Conservation (phyloP, 2,888 invertebrate genomes). For the Campaea margaritaria region DNA sequence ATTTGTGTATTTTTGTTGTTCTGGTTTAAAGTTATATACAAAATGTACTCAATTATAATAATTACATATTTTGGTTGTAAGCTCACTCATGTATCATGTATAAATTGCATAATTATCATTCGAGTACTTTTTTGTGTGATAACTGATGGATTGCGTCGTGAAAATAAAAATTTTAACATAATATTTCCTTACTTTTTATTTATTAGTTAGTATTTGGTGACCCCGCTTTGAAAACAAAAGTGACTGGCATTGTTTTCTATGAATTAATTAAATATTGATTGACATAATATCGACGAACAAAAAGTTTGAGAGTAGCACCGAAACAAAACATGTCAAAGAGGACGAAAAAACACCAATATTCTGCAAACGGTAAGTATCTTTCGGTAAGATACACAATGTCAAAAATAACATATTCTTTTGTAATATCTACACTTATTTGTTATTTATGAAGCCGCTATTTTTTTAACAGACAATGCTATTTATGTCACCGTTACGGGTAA, state of each 20-base stretch:
- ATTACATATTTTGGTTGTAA: slow-evolving; percentile 2
- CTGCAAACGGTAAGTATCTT: background rate
- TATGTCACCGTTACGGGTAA: slow-evolving; percentile 79
- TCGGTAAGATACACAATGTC: slow-evolving; percentile 33
- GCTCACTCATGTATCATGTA: slow-evolving; percentile 25
- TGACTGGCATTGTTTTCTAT: slow-evolving; percentile 18
- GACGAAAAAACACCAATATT: background rate
- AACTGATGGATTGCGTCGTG: slow-evolving; percentile 44
- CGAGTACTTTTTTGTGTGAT: slow-evolving; percentile 49
- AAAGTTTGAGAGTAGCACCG: slow-evolving; percentile 4
- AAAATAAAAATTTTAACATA: slow-evolving; percentile 45
- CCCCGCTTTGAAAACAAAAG: slow-evolving; percentile 12
- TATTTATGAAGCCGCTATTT: slow-evolving; percentile 74
- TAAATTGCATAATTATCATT: slow-evolving; percentile 16
- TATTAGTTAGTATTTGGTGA: slow-evolving; percentile 5
- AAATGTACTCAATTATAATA: slow-evolving; percentile 9
- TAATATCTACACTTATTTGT: slow-evolving; percentile 56
- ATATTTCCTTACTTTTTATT: slow-evolving; percentile 22
- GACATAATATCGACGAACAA: slow-evolving; percentile 11
- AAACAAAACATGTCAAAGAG: slow-evolving; percentile 1
- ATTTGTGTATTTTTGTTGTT: slow-evolving; percentile 13
- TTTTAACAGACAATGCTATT: slow-evolving; percentile 73
- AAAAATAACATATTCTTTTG: slow-evolving; percentile 75
- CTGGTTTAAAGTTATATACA: background rate
- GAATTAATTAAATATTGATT: slow-evolving; percentile 17